Evolutionary conservation across 2,113 vertebrate species (phyloP), one percentile per base, ranked within the genome.

Genomic region (Sylvia atricapilla): DNA sequence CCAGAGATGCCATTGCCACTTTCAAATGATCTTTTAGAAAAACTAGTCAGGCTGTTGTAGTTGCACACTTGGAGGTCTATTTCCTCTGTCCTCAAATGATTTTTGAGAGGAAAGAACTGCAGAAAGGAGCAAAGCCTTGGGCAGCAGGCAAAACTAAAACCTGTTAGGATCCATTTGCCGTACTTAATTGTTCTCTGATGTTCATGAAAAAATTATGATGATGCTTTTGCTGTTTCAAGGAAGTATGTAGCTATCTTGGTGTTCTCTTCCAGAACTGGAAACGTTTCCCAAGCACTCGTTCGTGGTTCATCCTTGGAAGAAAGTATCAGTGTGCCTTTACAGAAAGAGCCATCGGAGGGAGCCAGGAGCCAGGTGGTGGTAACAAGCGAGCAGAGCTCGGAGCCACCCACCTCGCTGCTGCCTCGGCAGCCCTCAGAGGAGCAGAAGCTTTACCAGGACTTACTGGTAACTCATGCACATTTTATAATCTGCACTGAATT

Each of bases 401-500:
- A 97, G 43, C 59, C 94, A 24, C 63, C 84, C 1, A 2, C 69
- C 35, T 80, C 84, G 0, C 27, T 85, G 37, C 78, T 79, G 47
- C 92, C 96, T 86, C 89, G 7, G 67, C 89, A 72, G 15, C 66
- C 87, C 2, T 87, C 95, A 33, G 96, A 97, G 55, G 96, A 97
- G 52, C 98, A 98, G 91, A 98, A 97, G 75, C 98, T 99, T 96
- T 98, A 98, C 90, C 98, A 98, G 80, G 97, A 98, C 53, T 97
- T 99, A 53, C 88, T 99, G 97, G 99, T 99, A 97, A 98, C 95
- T 87, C 24, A 6, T 39, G 22, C 79, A 47, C 28, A 3, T 23
- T 27, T 77, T 5, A 4, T 72, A 15, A 56, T 60, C 41, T 76
- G 16, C 37, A 16, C 35, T 27, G 44, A 70, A 19, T 14, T 22